A percentile compares a stretch with the other conserved stretches of the same genome.
Conservation (phyloP, 1,140 invertebrate genomes). For the Ylistrum balloti region DNA sequence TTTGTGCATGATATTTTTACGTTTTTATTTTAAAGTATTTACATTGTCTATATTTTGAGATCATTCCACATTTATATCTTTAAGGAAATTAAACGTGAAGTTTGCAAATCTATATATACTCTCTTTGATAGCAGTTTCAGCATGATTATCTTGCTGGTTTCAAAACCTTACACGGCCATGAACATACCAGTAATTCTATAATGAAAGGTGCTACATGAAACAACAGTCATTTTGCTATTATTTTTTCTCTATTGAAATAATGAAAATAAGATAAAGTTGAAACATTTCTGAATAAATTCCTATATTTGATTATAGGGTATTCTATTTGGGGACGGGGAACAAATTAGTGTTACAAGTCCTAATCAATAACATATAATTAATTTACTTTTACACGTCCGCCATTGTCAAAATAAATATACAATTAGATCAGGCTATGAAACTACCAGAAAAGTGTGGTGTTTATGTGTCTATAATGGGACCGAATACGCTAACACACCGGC, state of each 20-base stretch:
- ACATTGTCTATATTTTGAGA: not conserved
- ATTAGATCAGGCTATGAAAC: not conserved
- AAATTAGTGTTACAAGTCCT: not conserved
- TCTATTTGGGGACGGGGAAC: not conserved
- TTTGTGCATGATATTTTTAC: constrained; percentile 2
- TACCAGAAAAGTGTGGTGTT: not conserved
- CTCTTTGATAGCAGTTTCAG: too few relatives aligned
- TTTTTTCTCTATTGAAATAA: too few relatives aligned
- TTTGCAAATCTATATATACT: too few relatives aligned
- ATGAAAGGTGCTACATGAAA: too few relatives aligned
- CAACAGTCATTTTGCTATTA: too few relatives aligned
- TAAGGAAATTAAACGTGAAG: not conserved
- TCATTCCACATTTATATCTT: not conserved
- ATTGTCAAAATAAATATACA: not conserved
- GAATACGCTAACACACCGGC: not conserved
- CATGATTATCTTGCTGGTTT: too few relatives aligned
- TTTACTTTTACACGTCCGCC: not conserved
- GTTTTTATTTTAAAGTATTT: not conserved
- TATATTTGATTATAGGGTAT: not conserved
- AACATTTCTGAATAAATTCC: too few relatives aligned
- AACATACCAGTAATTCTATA: too few relatives aligned
- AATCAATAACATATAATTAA: not conserved
- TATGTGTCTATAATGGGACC: not conserved
- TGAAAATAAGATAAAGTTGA: too few relatives aligned
- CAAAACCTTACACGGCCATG: too few relatives aligned